phyloP scores from a whole-genome alignment of 1,140 invertebrate genomes.

The Doryteuthis pealeii region DNA sequence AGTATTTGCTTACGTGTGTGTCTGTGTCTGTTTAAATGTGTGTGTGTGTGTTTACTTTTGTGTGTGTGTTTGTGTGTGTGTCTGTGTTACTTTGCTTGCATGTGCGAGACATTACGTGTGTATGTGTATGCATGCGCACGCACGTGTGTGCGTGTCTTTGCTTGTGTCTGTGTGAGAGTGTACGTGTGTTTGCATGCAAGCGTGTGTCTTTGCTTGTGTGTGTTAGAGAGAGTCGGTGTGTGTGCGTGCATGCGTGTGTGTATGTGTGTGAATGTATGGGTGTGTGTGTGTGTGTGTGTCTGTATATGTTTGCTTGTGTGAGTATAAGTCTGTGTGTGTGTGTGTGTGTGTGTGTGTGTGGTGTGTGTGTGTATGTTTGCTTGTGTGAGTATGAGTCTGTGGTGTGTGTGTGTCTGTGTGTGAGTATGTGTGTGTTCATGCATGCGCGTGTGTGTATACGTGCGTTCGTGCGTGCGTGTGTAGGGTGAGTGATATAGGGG shows the following conservation, averaged over 20 bases:
- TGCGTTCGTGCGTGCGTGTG: not conserved
- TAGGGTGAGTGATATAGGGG: too few species aligned
- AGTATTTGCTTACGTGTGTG: too few species aligned
- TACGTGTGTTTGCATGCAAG: not conserved
- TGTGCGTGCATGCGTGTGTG: conserved; percentile 20
- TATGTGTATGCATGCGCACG: not conserved
- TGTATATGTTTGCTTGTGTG: not conserved
- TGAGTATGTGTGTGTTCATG: not conserved
- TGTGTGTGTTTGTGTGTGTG: not conserved
- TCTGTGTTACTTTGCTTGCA: too few species aligned
- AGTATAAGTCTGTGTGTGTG: not conserved
- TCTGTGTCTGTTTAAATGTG: too few species aligned
- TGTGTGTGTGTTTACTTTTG: too few species aligned
- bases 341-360: not conserved
- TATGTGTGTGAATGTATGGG: conserved; percentile 6
- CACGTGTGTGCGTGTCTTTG: not conserved
- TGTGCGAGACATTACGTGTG: too few species aligned
- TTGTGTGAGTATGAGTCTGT: not conserved
- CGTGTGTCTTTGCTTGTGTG: not conserved
- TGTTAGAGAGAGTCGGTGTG: conserved; percentile 17
- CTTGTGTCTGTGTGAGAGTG: not conserved
- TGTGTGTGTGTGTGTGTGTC: not conserved
- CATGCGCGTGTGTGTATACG: not conserved
- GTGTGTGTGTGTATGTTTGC: too few species aligned
- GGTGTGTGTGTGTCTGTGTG: not conserved